These are phyloP conservation scores for Drosophila ambigua DNA, from an alignment of 1,140 invertebrate species.

Conservation along the genomic window DNA sequence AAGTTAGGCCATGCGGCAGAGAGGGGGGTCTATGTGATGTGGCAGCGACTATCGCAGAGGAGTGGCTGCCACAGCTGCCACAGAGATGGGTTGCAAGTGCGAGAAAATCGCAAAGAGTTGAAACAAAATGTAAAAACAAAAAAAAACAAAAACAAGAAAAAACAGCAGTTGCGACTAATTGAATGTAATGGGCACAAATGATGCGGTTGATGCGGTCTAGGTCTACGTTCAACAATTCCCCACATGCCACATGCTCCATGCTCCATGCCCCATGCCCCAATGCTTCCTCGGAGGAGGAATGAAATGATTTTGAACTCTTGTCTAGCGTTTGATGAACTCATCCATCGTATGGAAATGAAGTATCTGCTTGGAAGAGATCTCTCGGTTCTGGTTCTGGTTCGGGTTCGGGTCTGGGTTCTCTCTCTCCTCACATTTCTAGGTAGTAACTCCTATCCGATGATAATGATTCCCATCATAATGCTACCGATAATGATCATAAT, in stretches of 20 bases:
- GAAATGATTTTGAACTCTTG: slow-evolving; percentile 68
- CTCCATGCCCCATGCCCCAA: slow-evolving; percentile 9
- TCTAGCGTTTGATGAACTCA: slow-evolving; percentile 76
- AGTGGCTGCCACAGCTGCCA: slow-evolving; percentile 1
- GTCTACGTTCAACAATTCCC: slow-evolving; percentile 15
- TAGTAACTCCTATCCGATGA: slow-evolving; percentile 60
- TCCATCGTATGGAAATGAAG: slow-evolving; percentile 46
- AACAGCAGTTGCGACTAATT: slow-evolving; percentile 72
- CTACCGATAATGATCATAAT: slow-evolving; percentile 37
- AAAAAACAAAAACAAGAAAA: background rate
- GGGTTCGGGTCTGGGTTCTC: slow-evolving; percentile 4
- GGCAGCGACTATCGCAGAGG: no score
- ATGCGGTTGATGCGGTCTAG: slow-evolving; percentile 54
- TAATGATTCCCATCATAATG: slow-evolving; percentile 49
- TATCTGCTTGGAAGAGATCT: slow-evolving; percentile 40
- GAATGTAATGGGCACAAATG: slow-evolving; percentile 81
- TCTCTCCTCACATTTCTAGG: slow-evolving; percentile 39
- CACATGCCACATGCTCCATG: slow-evolving; percentile 4
- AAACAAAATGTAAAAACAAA: slow-evolving; percentile 24
- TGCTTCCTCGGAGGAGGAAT: slow-evolving; percentile 3
- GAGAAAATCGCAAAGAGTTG: slow-evolving; percentile 69
- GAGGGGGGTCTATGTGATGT: background rate
- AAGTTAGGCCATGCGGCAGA: slow-evolving; percentile 30
- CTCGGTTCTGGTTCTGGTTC: background rate
- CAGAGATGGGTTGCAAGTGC: slow-evolving; percentile 48